Evolutionary conservation across 2,113 vertebrate species (phyloP).

Genomic region (Elephas maximus): DNA sequence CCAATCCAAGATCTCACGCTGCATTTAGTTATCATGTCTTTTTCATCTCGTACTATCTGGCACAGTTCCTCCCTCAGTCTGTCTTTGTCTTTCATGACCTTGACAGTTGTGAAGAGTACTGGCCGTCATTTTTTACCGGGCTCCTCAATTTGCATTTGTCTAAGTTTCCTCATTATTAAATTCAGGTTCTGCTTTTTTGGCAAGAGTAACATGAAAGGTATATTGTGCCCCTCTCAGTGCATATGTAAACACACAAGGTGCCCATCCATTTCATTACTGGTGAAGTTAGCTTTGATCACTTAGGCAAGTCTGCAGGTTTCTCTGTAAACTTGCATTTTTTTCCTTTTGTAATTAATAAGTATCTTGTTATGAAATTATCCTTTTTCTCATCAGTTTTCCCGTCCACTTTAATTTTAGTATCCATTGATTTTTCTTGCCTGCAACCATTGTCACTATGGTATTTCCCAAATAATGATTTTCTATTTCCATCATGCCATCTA

Average conservation of each 20-base stretch:
- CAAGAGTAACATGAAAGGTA: neutral
- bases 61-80: neutral
- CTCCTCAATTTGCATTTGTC: neutral
- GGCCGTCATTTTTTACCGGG: neutral
- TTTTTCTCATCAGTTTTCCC: neutral
- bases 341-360: neutral
- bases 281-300: neutral
- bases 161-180: conserved; percentile 6
- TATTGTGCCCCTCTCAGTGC: neutral
- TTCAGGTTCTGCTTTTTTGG: neutral
- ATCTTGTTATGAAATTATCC: neutral
- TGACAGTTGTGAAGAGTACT: neutral
- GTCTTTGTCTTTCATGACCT: neutral
- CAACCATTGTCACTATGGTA: neutral
- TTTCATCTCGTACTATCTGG: neutral
- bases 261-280: neutral
- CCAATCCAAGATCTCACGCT: neutral
- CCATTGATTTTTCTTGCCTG: conserved; percentile 28
- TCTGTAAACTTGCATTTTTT: neutral
- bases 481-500: neutral
- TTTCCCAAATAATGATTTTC: conserved; percentile 32
- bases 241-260: neutral
- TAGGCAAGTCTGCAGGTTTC: neutral
- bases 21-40: neutral
- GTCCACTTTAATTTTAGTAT: conserved; percentile 25